Percentiles rank a stretch among this genome's conserved stretches.
phyloP scores from a whole-genome alignment of 2,797 vertebrate genomes.

The Triplophysa yarkandensis region DNA sequence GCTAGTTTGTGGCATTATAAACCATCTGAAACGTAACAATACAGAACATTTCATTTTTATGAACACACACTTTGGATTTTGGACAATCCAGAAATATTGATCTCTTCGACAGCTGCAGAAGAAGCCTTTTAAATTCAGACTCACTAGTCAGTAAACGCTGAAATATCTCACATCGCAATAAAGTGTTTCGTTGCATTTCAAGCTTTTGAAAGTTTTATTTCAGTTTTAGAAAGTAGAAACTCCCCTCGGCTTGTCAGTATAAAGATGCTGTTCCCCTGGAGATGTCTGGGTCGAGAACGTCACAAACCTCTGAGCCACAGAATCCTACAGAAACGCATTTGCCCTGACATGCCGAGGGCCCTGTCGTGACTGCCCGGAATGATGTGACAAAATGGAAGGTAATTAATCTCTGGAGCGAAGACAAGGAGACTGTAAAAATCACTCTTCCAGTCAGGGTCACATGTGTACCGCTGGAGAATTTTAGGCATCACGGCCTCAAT shows the following conservation, averaged over 20 bases:
- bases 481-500: too few species aligned
- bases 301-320: constrained; percentile 60
- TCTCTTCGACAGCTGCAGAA: too few species aligned
- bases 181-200: too few species aligned
- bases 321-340: constrained; percentile 52
- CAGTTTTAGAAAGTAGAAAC: background rate
- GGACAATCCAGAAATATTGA: too few species aligned
- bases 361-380: constrained; percentile 61
- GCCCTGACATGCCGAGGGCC: constrained; percentile 66
- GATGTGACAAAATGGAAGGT: constrained; percentile 61
- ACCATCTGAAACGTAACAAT: too few species aligned
- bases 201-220: too few species aligned
- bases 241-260: background rate
- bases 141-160: too few species aligned
- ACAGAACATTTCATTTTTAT: too few species aligned
- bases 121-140: too few species aligned
- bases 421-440: constrained; percentile 48
- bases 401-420: constrained; percentile 71
- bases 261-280: constrained; percentile 52
- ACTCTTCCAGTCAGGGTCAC: background rate
- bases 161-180: too few species aligned
- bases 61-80: too few species aligned
- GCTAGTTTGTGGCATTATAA: background rate
- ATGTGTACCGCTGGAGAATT: background rate
- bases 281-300: constrained; percentile 31